A percentile compares a stretch with the other conserved stretches of the same genome.
Evolutionary conservation across 2,113 vertebrate genomes (phyloP).

Genomic region (Lophura nycthemera): DNA sequence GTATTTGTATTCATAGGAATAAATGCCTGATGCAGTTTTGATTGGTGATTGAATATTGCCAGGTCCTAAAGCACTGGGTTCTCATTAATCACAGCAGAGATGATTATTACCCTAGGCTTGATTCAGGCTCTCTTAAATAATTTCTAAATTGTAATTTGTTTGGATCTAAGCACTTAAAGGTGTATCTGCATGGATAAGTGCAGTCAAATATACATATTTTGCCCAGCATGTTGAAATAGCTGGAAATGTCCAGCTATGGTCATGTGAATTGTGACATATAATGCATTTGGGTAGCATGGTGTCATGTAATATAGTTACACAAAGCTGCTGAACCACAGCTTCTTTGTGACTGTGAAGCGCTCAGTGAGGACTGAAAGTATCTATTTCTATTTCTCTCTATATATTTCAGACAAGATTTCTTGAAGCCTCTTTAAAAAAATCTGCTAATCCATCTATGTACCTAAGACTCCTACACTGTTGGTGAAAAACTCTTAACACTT

Average conservation of each 20-base stretch:
- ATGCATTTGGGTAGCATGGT: not conserved
- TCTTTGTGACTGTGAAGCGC: not conserved
- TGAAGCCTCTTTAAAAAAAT: not conserved
- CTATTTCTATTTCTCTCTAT: not conserved
- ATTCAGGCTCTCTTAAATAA: not conserved
- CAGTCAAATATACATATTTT: not conserved
- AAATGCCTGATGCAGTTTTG: conserved; percentile 28
- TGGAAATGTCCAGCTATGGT: not conserved
- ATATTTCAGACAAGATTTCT: not conserved
- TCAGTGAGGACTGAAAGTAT: not conserved
- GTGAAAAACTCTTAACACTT: not conserved
- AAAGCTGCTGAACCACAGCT: not conserved
- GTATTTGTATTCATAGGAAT: conserved; percentile 30
- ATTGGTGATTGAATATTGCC: not conserved
- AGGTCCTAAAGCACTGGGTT: conserved; percentile 11
- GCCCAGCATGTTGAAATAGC: not conserved
- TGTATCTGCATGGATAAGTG: not conserved
- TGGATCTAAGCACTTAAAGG: not conserved
- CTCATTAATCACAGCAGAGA: conserved; percentile 42
- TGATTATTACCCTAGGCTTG: conserved; percentile 25
- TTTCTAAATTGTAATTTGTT: conserved; percentile 20
- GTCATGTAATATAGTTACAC: not conserved
- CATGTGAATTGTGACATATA: not conserved
- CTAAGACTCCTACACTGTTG: not conserved
- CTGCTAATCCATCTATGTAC: not conserved